Evolutionary conservation across 2,113 vertebrate species (phyloP), one percentile per base, ranked within the genome.

Genomic region (Tretioscincus oriximinensis): DNA sequence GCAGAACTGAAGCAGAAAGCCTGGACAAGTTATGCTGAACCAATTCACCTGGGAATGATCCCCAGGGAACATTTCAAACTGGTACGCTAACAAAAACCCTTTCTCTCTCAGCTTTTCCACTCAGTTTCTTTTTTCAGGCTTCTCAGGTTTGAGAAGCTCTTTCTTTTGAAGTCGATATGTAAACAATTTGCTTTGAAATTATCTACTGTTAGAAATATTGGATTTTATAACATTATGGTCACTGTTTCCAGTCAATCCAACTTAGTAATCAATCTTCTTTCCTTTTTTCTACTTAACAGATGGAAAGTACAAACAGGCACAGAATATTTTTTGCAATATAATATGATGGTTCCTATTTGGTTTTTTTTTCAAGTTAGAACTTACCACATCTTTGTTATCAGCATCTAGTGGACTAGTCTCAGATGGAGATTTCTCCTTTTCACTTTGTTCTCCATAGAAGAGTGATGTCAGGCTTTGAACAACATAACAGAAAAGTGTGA

Each of bases 401-500:
- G 92, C 91, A 70, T 99, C 98, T 54, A 97, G 92, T 9, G 97
- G 97, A 80, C 97, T 98, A 88, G 94, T 93, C 88, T 99, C 98
- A 0, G 97, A 98, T 0, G 98, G 98, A 3, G 98, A 98, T 22
- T 99, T 99, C 93, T 98, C 97, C 84, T 99, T 99, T 91, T 99
- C 98, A 0, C 96, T 98, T 63, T 96, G 97, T 88, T 99, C 98
- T 84, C 98, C 98, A 0, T 99, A 98, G 93, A 99, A 98, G 86
- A 99, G 94, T 0, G 98, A 99, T 0, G 98, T 98, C 88, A 99
- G 90, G 90, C 98, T 99, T 91, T 41, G 35, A 41, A 41, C 54
- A 45, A n/a, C 65, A 65, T 49, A 18, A 71, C 73, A 10, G 66
- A 90, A 49, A 70, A 24, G 61, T 78, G 73, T 21, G 58, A 4